Conservation (phyloP, 2,797 vertebrate species). For the Aythya fuligula region DNA sequence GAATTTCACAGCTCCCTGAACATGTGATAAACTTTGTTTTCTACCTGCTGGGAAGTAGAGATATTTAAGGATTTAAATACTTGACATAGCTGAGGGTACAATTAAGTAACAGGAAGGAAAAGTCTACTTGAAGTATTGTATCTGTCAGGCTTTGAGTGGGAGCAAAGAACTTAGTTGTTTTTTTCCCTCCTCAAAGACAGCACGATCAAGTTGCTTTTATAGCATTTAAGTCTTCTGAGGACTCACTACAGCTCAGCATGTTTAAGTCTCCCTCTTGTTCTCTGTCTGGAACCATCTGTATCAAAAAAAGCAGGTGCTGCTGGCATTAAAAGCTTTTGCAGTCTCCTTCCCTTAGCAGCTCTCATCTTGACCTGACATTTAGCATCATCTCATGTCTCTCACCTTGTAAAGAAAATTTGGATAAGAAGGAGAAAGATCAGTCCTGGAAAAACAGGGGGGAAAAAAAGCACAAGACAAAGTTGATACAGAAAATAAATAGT, state of each 20-base stretch:
- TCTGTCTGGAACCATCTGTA: background rate
- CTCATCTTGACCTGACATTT: background rate
- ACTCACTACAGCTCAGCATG: background rate
- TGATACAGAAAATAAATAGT: background rate
- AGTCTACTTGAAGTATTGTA: background rate
- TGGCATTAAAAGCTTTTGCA: background rate
- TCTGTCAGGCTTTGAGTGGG: background rate
- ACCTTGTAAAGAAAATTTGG: background rate
- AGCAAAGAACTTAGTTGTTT: background rate
- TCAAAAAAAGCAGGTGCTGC: background rate
- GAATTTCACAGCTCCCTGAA: background rate
- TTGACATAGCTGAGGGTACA: background rate
- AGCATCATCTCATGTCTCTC: background rate
- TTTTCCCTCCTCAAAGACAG: background rate
- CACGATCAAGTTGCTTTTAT: background rate
- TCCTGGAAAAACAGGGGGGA: background rate
- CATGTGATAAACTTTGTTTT: background rate
- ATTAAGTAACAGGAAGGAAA: background rate
- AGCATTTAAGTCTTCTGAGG: background rate
- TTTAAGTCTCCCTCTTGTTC: background rate
- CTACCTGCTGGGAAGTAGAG: background rate
- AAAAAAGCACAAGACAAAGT: fast-evolving
- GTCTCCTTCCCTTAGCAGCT: background rate
- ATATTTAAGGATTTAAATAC: background rate
- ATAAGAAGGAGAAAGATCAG: background rate